Percentiles rank a stretch among this genome's conserved stretches.
These are phyloP conservation scores for Epistrophe grossulariae DNA, from an alignment of 2,888 invertebrate species.

Conservation along the genomic window DNA sequence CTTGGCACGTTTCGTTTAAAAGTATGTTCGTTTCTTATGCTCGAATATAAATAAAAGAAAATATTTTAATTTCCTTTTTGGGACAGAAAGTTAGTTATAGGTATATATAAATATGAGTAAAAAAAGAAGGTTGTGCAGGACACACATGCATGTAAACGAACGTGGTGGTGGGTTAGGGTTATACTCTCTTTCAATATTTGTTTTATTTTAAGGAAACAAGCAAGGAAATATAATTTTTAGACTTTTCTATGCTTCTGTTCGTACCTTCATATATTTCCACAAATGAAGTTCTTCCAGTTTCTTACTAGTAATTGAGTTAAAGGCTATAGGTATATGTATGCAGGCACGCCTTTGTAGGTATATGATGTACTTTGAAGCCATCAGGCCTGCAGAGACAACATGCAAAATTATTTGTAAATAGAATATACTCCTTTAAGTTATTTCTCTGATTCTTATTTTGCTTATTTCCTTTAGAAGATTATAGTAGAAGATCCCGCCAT, in stretches of 20 bases:
- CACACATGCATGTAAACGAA: not conserved
- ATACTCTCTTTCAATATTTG: slow-evolving; percentile 7
- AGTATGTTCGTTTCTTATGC: not conserved
- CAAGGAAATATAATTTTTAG: slow-evolving; percentile 11
- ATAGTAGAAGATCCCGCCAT: too few species aligned
- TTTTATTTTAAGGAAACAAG: slow-evolving; percentile 17
- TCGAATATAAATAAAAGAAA: slow-evolving; percentile 7
- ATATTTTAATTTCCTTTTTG: slow-evolving; percentile 68
- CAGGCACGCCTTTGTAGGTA: not conserved
- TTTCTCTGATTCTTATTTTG: not conserved
- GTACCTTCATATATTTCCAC: not conserved
- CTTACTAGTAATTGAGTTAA: slow-evolving; percentile 1
- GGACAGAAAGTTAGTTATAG: slow-evolving; percentile 37
- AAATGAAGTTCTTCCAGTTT: not conserved
- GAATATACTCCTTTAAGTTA: not conserved
- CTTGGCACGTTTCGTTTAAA: not conserved
- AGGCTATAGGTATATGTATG: too few species aligned
- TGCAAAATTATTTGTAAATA: not conserved
- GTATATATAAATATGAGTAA: not conserved
- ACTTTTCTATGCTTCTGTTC: not conserved
- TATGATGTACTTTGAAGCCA: not conserved
- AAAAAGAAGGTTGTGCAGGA: slow-evolving; percentile 34
- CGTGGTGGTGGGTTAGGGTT: not conserved
- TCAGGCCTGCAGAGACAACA: not conserved
- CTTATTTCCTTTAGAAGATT: slow-evolving; percentile 9